A percentile compares a stretch with the other conserved stretches of the same genome.
These are phyloP conservation scores for Cygnus buccinator DNA, from an alignment of 2,113 vertebrate genomes.

Conservation along the genomic window DNA sequence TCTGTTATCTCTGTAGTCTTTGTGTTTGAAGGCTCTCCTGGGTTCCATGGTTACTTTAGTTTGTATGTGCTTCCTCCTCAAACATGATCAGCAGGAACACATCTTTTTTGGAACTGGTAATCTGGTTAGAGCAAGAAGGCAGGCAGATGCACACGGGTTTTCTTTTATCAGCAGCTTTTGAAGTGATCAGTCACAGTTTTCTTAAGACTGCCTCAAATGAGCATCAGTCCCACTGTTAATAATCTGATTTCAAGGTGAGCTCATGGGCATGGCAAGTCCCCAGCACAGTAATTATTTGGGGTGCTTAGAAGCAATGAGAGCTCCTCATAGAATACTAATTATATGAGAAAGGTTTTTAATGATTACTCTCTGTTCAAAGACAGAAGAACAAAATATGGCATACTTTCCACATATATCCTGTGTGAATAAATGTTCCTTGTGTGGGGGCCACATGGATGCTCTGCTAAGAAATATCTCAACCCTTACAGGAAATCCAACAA, in stretches of 20 bases:
- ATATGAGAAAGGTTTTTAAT: constrained; percentile 45
- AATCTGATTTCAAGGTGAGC: constrained; percentile 57
- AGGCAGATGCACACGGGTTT: neutral
- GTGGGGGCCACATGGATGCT: neutral
- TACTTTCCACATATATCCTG: neutral
- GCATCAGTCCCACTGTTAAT: neutral
- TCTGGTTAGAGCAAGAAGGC: neutral
- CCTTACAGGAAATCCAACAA: neutral
- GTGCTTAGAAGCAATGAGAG: constrained; percentile 34
- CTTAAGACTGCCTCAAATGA: constrained; percentile 2
- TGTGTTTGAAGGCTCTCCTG: neutral
- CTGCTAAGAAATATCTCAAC: neutral
- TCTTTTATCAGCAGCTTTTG: neutral
- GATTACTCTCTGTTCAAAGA: constrained; percentile 23
- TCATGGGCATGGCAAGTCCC: constrained; percentile 51
- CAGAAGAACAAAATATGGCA: neutral
- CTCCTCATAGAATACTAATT: constrained; percentile 39
- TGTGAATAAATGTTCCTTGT: neutral
- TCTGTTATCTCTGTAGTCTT: neutral
- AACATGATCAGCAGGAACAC: neutral
- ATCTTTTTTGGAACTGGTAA: neutral
- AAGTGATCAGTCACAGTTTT: neutral
- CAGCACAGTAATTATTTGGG: constrained; percentile 44
- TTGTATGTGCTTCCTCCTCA: neutral
- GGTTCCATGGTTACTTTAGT: neutral